Conservation (phyloP, 35 echinoderm and acorn worm genomes). For the Ophioderma brevispina region DNA sequence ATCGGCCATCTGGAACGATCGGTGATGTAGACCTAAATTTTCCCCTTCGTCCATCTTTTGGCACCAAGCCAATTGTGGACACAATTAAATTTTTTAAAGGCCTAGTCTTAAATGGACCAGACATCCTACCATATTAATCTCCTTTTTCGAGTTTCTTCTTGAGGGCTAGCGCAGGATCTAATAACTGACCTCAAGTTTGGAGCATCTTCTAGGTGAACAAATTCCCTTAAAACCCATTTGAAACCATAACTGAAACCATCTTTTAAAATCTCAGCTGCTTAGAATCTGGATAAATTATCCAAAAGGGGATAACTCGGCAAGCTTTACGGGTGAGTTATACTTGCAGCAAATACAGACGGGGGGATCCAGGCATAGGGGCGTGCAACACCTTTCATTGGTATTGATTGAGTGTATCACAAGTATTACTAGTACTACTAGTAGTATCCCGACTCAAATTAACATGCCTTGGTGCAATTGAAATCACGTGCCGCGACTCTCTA, state of each 20-base stretch:
- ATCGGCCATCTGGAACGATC: not conserved
- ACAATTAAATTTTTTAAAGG: not conserved
- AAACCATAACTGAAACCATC: not conserved
- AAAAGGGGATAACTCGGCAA: not conserved
- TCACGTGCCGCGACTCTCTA: no score
- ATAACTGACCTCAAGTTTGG: conserved; percentile 4
- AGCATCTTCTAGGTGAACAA: not conserved
- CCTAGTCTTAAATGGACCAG: not conserved
- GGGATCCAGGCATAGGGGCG: no score
- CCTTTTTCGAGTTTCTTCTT: not conserved
- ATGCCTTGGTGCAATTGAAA: no score
- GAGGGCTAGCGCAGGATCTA: not conserved
- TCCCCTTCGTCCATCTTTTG: not conserved
- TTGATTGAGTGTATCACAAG: no score
- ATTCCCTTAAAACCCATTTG: not conserved
- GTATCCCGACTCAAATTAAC: no score
- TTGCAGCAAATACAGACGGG: not conserved
- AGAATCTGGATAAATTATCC: not conserved
- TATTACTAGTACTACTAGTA: no score
- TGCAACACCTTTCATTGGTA: no score
- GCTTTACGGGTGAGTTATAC: not conserved
- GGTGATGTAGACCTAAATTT: not conserved
- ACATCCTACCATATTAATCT: not conserved
- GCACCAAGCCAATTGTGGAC: conserved; percentile 15
- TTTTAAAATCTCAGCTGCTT: not conserved